Evolutionary conservation across 2,888 invertebrate species (phyloP), one percentile per base, ranked within the genome.

Genomic region (Acronicta alni): DNA sequence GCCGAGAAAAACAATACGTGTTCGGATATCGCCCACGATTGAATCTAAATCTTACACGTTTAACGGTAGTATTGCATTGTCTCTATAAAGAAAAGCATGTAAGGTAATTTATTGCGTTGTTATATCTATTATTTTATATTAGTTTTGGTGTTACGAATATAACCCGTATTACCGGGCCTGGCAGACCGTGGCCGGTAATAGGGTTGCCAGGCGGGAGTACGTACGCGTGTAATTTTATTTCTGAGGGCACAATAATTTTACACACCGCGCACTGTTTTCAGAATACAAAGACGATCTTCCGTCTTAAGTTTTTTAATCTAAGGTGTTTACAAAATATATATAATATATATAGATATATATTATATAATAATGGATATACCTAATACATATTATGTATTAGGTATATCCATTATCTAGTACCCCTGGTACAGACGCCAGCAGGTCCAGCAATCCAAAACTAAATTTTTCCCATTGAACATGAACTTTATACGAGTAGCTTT

Each of bases 171-270:
- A 66, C 62, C 32, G 52, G 59, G 45, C 61, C 56, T 57, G 45
- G 59, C 72, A 68, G 70, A 75, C 75, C 77, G 80, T 78, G 67
- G 71, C 79, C 75, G 66, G 79, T 83, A 84, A 84, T 81, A 79
- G 78, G 72, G 69, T 64, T 79, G 80, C 78, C 81, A 79, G 72
- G 67, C 62, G 75, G 77, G 77, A 68, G 69, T 72, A 76, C 64
- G 69, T 72, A 72, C 73, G 79, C 77, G 74, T 80, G 79, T 84
- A 77, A 84, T 82, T 80, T 83, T 83, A 81, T 81, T 81, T 79
- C 75, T 73, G 67, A 67, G 72, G 35, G 58, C 59, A 65, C 72
- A 67, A 80, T 82, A 77, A 81, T 80, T 80, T 75, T 64, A 73
- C 67, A 61, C 66, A 65, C 46, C 77, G 67, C 72, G 74, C 70